These are phyloP conservation scores for Chironomus tentans DNA, from an alignment of 2,888 invertebrate species.

Conservation along the genomic window DNA sequence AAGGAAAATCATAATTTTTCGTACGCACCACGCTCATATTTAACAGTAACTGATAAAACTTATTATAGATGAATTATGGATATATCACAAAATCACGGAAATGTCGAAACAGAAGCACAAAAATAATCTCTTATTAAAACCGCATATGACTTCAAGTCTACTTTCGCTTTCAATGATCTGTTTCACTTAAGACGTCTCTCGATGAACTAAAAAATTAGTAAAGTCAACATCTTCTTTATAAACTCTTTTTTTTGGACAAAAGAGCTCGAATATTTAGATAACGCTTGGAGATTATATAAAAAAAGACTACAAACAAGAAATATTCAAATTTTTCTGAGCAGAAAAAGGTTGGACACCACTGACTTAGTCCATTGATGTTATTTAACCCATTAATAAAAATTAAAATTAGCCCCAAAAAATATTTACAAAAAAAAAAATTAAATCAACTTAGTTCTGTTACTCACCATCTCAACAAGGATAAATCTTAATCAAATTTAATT, in stretches of 20 bases:
- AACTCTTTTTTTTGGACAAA: background rate
- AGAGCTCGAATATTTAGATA: background rate
- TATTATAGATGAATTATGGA: background rate
- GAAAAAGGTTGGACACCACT: too few relatives aligned
- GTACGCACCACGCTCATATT: slow-evolving; percentile 8
- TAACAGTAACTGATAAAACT: too few relatives aligned
- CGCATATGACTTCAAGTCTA: background rate
- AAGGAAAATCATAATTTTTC: background rate
- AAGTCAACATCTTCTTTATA: slow-evolving; percentile 18
- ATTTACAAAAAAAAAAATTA: too few relatives aligned
- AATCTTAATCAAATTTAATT: too few relatives aligned
- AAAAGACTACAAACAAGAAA: background rate
- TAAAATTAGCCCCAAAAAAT: too few relatives aligned
- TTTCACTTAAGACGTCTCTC: background rate
- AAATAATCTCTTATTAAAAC: background rate
- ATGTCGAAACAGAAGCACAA: background rate
- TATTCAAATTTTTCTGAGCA: background rate
- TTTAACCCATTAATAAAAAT: too few relatives aligned
- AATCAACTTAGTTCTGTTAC: too few relatives aligned
- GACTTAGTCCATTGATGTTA: too few relatives aligned
- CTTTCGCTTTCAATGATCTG: slow-evolving; percentile 18
- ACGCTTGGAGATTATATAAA: background rate
- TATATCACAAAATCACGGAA: background rate
- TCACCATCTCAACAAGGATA: too few relatives aligned
- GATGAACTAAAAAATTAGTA: slow-evolving; percentile 16